These are phyloP conservation scores for Ctenosaura bakeri DNA, from an alignment of 2,797 vertebrate species.

Conservation along the genomic window DNA sequence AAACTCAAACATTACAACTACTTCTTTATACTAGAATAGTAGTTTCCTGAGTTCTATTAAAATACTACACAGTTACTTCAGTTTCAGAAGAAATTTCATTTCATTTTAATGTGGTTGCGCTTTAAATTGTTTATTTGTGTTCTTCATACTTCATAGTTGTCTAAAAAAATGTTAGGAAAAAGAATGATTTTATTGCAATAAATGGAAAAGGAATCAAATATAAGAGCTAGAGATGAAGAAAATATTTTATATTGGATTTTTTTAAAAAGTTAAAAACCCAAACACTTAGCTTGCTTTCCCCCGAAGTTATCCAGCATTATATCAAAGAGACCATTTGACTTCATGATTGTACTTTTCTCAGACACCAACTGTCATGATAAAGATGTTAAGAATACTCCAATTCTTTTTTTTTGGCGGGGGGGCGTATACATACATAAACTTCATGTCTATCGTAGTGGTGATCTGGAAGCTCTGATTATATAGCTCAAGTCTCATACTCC, in stretches of 20 bases:
- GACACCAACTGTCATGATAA: constrained; percentile 56
- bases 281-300: constrained; percentile 74
- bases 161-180: constrained; percentile 16
- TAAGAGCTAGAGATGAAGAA: not conserved
- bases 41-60: constrained; percentile 33
- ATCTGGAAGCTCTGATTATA: not conserved
- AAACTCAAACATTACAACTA: constrained; percentile 28
- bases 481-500: not conserved
- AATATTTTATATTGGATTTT: constrained; percentile 40
- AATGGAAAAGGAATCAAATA: constrained; percentile 41
- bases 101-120: constrained; percentile 4
- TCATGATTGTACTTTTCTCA: constrained; percentile 63
- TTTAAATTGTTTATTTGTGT: constrained; percentile 36
- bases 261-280: constrained; percentile 17
- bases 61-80: constrained; percentile 2
- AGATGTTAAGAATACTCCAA: constrained; percentile 54
- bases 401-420: constrained; percentile 8
- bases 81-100: constrained; percentile 25
- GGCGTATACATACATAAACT: not conserved
- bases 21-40: constrained; percentile 17
- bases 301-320: constrained; percentile 65
- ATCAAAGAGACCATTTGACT: constrained; percentile 73
- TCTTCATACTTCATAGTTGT: constrained; percentile 28
- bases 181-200: constrained; percentile 44
- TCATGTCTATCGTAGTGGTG: not conserved